Base-by-base conservation (phyloP, 2,888 invertebrate genomes). In the Matsumyia berberina region DNA sequence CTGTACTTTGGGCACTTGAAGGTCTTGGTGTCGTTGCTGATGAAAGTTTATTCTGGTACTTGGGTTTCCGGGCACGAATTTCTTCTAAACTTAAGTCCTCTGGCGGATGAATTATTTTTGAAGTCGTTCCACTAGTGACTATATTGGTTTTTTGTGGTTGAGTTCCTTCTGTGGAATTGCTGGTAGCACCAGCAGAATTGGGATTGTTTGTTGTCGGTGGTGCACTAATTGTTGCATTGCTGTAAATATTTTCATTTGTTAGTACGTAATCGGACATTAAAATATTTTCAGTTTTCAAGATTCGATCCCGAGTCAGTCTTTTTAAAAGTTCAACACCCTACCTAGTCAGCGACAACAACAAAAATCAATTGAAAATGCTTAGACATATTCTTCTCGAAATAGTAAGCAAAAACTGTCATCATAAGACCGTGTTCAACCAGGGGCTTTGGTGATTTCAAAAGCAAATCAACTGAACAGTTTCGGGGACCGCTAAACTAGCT, bases 71-170 rank as follows among this genome's bases (percentile, higher is more conserved):
- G 7, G 97, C 95, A 60, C 96, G 93, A 87, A 96, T 94, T 92
- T 97, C 97, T 91, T 97, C 97, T 90, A 97, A 90, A 33, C 98
- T 98, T 67, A 97, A 94, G 91, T 98, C 97, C 91, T 98, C 98
- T 0, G 97, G 95, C 0, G 98, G 98, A 92, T 98, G 98, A 87
- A 98, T 94, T 73, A 98, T 98, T 92, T 96, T 96, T 89, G 97
- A 96, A 42, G 96, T 95, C 5, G 97, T 95, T 49, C 96, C 96
- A 5, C 96, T 95, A n/a, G 96, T 94, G 6, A 89, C 87, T 57
- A 88, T 86, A 9, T 88, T 88, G 31, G 89, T 82, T 85, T 88
- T 88, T 12, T 88, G 88, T 58, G 87, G 85, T 49, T 89, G 88
- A 19, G 79, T 69, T 33, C 87, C 76, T 31, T 87, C 67, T 49